Percentiles rank a stretch among this genome's conserved stretches.
Conservation (phyloP, 2,797 vertebrate species). For the Neosalanx taihuensis region DNA sequence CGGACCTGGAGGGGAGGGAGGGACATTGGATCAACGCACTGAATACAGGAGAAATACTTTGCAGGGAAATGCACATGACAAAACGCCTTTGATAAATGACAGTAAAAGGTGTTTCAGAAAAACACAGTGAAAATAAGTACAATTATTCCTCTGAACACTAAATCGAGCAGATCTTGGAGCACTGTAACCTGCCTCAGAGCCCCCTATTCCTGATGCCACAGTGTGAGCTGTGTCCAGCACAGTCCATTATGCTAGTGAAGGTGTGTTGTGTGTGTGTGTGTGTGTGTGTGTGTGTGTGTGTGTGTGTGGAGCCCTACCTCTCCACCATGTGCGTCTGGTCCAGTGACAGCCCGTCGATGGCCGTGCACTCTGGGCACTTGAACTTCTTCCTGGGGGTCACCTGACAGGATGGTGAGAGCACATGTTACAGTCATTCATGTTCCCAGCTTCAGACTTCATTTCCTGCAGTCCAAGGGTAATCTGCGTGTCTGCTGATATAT, state of each 20-base stretch:
- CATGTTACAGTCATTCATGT: constrained; percentile 35
- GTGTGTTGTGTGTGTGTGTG: too few relatives aligned
- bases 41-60: too few relatives aligned
- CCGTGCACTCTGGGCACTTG: constrained; percentile 98
- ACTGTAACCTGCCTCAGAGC: too few relatives aligned
- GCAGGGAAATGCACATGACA: too few relatives aligned
- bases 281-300: neutral
- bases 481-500: neutral
- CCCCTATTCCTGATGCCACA: neutral
- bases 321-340: constrained; percentile 99
- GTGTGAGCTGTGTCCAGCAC: too few relatives aligned
- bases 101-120: neutral
- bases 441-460: neutral
- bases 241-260: too few relatives aligned
- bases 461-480: too few relatives aligned
- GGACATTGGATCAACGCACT: too few relatives aligned
- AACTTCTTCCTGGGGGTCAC: constrained; percentile 99
- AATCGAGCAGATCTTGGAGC: too few relatives aligned
- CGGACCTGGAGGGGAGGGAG: constrained; percentile 74
- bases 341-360: constrained; percentile 94
- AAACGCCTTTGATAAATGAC: too few relatives aligned
- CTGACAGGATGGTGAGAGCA: constrained; percentile 62
- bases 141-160: too few relatives aligned
- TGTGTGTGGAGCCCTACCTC: constrained; percentile 73
- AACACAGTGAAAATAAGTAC: neutral